Base-by-base conservation (phyloP, 2,113 vertebrate genomes). In the Eurystomus gularis region DNA sequence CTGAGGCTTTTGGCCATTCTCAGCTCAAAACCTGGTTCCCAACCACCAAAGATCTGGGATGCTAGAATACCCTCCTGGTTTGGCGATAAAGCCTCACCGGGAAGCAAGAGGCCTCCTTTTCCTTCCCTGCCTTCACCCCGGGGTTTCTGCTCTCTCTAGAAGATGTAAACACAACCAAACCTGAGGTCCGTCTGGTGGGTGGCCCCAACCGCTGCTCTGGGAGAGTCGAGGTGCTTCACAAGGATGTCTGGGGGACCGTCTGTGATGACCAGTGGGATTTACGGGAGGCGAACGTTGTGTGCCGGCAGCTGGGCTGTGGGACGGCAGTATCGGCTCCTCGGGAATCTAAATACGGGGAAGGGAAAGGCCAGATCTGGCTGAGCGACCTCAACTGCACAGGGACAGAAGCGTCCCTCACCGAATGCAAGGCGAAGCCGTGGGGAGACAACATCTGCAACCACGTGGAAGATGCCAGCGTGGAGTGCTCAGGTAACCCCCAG, bases 221-320 rank as follows among this genome's bases (percentile, higher is more conserved):
- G 2, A 98, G 99, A 44, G 97, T 99, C 69, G 99, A 99, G 97
- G 98, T 99, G 89, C 95, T 96, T 46, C 97, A 98, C 55, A 93
- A 98, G 0, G 97, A 82, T 15, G 87, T 97, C 21, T 99, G 99
- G 99, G 99, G 99, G 70, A 92, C 90, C 2, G 23, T 97, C 92
- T 7, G 93, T 3, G 84, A 96, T 2, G 95, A 97, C 48, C 58
- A 16, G 46, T 97, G 97, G 97, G 95, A 96, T 78, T 35, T 96
- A 35, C 40, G 4, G 3, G 97, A 97, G 1, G 96, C 95, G 1
- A 37, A 26, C 26, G 96, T 97, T 7, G 65, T 97, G 14, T 98
- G 97, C 61, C 77, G 35, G 19, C 93, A 97, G 39, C 75, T 97
- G 76, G 86, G 10, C 37, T 97, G 97, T 2, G 97, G 97, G 20